These are phyloP conservation scores for Myioborus melanocephalus DNA, from an alignment of 2,797 vertebrate species.

Conservation along the genomic window DNA sequence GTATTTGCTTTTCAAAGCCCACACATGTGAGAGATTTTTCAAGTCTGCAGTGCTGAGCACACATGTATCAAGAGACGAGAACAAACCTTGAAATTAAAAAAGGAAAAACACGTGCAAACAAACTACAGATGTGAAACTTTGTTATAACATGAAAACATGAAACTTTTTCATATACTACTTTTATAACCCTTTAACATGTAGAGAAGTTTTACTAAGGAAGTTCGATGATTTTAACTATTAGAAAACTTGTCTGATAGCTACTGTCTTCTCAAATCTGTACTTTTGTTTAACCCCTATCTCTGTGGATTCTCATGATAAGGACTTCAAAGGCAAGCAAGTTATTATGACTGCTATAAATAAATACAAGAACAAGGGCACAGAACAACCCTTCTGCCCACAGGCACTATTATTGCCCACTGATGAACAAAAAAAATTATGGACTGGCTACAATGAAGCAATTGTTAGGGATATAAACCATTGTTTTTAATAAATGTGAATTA, in stretches of 20 bases:
- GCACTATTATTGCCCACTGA: neutral
- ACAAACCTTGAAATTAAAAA: slow-evolving; percentile 28
- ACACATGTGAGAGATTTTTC: slow-evolving; percentile 18
- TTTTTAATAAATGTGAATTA: neutral
- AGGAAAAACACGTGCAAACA: slow-evolving; percentile 33
- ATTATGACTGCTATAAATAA: neutral
- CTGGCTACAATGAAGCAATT: neutral
- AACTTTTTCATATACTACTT: slow-evolving; percentile 17
- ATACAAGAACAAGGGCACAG: neutral
- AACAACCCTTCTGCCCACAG: neutral
- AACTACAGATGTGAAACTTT: slow-evolving; percentile 29
- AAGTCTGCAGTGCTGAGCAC: neutral
- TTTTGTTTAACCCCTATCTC: neutral
- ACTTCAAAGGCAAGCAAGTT: neutral
- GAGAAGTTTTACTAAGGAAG: neutral
- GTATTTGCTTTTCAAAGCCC: neutral
- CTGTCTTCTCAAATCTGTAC: neutral
- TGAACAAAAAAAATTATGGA: neutral
- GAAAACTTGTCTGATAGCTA: neutral
- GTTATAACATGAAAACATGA: neutral
- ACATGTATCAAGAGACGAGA: neutral
- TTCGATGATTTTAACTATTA: neutral
- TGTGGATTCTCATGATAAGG: neutral
- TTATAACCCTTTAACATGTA: slow-evolving; percentile 12
- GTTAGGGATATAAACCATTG: neutral